These are phyloP conservation scores for Hydrochoerus hydrochaeris DNA, from an alignment of 2,113 vertebrate species.

Conservation along the genomic window DNA sequence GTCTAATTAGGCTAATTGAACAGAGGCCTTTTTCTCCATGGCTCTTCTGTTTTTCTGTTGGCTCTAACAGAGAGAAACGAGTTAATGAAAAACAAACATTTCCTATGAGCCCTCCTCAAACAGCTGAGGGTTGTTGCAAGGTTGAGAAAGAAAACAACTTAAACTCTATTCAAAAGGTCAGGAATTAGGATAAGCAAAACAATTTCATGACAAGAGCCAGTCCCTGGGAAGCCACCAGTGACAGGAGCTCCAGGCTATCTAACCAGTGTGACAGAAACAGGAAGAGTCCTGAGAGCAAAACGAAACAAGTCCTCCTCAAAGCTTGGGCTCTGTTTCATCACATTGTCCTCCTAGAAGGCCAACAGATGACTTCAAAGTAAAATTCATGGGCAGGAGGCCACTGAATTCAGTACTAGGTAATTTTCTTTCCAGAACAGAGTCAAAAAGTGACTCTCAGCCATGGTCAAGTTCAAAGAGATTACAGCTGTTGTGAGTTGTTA, in stretches of 20 bases:
- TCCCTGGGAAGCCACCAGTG: conserved; percentile 60
- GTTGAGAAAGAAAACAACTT: conserved; percentile 72
- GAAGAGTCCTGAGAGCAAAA: conserved; percentile 35
- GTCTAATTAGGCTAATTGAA: conserved; percentile 61
- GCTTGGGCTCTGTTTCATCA: not conserved
- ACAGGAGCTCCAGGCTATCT: conserved; percentile 49
- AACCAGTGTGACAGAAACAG: conserved; percentile 32
- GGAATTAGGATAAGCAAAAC: conserved; percentile 77
- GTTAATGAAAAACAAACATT: conserved; percentile 82
- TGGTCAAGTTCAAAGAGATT: conserved; percentile 24
- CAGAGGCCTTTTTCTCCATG: conserved; percentile 41
- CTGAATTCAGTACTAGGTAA: not conserved
- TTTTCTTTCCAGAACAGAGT: conserved; percentile 33
- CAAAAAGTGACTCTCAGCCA: not conserved
- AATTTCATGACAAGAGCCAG: conserved; percentile 63
- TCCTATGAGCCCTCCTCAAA: conserved; percentile 46
- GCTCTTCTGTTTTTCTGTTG: conserved; percentile 71
- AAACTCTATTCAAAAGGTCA: conserved; percentile 68
- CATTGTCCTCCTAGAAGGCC: not conserved
- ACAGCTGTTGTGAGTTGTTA: not conserved
- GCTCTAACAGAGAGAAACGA: conserved; percentile 67
- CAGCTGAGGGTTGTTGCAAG: conserved; percentile 51
- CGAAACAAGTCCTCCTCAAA: conserved; percentile 50
- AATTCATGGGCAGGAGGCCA: not conserved
- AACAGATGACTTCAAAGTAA: conserved; percentile 50